Conservation (phyloP, 1,140 invertebrate genomes). For the Metaphire vulgaris region DNA sequence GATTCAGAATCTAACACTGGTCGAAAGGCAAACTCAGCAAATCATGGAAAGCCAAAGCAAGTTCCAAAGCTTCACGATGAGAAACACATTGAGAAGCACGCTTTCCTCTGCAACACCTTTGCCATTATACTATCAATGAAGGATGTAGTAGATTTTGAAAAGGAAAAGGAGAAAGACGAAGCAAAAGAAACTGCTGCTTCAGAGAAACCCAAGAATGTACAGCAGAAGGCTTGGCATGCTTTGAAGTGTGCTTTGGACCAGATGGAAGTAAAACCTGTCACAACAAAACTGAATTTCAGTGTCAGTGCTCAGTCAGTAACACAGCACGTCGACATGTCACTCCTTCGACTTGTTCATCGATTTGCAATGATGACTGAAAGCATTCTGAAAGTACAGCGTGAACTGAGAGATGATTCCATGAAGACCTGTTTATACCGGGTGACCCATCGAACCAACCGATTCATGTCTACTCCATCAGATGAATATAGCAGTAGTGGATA, state of each 20-base stretch:
- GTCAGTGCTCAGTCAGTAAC: conserved; percentile 44
- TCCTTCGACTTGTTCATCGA: conserved; percentile 85
- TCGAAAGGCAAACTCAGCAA: background rate
- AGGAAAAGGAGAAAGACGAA: conserved; percentile 63
- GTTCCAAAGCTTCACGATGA: conserved; percentile 32
- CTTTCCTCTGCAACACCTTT: conserved; percentile 86
- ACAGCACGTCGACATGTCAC: conserved; percentile 80
- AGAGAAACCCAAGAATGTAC: background rate
- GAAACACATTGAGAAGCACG: conserved; percentile 64
- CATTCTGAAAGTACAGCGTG: conserved; percentile 85
- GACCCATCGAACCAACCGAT: background rate
- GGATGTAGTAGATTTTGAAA: conserved; percentile 75
- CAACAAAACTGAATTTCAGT: conserved; percentile 38
- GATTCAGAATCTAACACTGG: conserved; percentile 54
- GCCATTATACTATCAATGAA: conserved; percentile 79
- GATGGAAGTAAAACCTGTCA: conserved; percentile 49
- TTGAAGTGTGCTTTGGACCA: conserved; percentile 44
- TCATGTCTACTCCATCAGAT: background rate
- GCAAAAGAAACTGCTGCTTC: background rate
- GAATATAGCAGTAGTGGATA: background rate
- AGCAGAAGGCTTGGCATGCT: conserved; percentile 5
- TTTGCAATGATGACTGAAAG: conserved; percentile 97
- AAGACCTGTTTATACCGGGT: background rate
- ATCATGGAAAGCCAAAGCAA: background rate
- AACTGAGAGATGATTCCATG: conserved; percentile 57